Percentiles rank a stretch among this genome's conserved stretches.
Conservation (phyloP, 2,888 invertebrate species). For the Ectobius pallidus region DNA sequence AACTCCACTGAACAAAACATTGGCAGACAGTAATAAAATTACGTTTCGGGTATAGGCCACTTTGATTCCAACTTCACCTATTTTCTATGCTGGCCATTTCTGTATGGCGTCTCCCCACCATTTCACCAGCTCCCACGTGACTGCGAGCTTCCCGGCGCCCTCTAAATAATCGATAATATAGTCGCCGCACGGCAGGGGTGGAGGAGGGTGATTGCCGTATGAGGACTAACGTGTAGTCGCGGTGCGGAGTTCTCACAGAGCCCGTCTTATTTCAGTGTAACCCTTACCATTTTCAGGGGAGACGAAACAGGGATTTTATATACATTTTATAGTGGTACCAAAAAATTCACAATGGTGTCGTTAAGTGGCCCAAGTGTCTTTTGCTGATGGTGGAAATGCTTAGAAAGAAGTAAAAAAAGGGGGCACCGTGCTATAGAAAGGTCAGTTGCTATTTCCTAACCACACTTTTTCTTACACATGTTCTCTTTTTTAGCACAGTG, state of each 20-base stretch:
- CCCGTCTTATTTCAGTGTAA: not conserved
- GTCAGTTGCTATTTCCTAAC: not conserved
- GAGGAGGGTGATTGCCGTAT: not conserved
- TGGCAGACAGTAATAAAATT: too few species aligned
- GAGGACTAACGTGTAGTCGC: not conserved
- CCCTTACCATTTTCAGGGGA: not conserved
- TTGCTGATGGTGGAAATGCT: slow-evolving; percentile 21
- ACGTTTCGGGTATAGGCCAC: not conserved
- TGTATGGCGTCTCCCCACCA: not conserved
- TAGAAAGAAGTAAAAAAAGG: not conserved
- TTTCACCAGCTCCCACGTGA: slow-evolving; percentile 30
- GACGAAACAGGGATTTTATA: not conserved
- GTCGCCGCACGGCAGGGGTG: slow-evolving; percentile 22
- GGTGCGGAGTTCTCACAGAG: slow-evolving; percentile 4
- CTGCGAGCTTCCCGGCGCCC: slow-evolving; percentile 31
- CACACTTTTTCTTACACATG: not conserved
- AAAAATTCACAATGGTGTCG: slow-evolving; percentile 9
- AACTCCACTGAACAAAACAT: not conserved
- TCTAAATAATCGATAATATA: slow-evolving; percentile 36
- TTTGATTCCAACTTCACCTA: not conserved
- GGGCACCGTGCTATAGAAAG: not conserved
- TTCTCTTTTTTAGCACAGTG: not conserved
- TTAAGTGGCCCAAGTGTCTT: not conserved
- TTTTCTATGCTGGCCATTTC: slow-evolving; percentile 15
- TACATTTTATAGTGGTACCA: slow-evolving; percentile 12